A percentile compares a stretch with the other conserved stretches of the same genome.
Conservation (phyloP, 2,797 vertebrate species). For the Pteropus rufus region DNA sequence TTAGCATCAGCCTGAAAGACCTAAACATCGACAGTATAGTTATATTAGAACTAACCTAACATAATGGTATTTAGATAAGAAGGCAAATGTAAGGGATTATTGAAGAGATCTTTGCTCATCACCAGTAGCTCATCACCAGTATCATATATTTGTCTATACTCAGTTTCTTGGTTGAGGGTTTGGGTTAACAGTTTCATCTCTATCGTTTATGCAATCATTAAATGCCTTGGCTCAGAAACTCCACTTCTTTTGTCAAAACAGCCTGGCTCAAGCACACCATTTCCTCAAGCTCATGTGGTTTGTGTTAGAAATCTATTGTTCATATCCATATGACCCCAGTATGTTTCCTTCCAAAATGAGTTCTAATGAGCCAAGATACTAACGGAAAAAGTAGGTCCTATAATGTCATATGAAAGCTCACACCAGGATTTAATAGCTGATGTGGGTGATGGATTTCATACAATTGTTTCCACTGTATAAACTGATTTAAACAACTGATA, state of each 20-base stretch:
- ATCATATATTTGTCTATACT: not conserved
- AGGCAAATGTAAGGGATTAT: not conserved
- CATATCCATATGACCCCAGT: not conserved
- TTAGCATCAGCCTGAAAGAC: not conserved
- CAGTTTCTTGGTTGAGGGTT: not conserved
- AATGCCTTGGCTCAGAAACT: not conserved
- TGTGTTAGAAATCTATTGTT: not conserved
- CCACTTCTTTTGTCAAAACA: not conserved
- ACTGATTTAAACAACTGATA: not conserved
- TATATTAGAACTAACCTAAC: not conserved
- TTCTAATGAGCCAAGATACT: not conserved
- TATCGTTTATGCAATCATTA: not conserved
- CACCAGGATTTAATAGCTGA: not conserved
- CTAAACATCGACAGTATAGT: not conserved
- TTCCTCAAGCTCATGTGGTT: not conserved
- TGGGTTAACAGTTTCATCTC: not conserved
- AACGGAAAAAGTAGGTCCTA: not conserved
- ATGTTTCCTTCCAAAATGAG: constrained; percentile 26
- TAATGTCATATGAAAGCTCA: not conserved
- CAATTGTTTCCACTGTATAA: not conserved
- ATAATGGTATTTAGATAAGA: not conserved
- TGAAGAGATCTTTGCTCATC: not conserved
- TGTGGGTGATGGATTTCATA: not conserved
- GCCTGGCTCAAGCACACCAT: not conserved
- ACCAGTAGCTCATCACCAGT: not conserved